These are phyloP conservation scores for Eretmocerus hayati DNA, from an alignment of 2,888 invertebrate species.

Conservation along the genomic window DNA sequence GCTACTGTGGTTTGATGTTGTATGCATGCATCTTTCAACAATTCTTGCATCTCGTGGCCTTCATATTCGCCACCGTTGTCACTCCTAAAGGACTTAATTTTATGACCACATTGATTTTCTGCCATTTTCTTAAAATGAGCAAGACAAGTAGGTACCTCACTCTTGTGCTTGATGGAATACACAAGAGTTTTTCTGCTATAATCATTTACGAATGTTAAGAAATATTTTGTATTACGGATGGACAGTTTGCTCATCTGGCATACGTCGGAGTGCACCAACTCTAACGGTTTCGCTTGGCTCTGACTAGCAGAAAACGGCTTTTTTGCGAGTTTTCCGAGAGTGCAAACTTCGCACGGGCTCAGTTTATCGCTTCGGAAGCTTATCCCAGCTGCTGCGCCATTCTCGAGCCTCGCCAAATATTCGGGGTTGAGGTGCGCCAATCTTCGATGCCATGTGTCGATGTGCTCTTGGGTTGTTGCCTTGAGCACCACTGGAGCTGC, in stretches of 20 bases:
- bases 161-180: not conserved
- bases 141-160: not conserved
- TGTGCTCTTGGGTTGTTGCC: not conserved
- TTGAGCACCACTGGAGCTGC: not conserved
- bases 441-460: not conserved
- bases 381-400: not conserved
- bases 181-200: not conserved
- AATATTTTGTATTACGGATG: not conserved
- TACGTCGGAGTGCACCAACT: not conserved
- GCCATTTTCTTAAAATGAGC: not conserved
- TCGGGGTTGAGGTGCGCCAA: not conserved
- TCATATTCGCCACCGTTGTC: constrained; percentile 10
- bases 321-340: not conserved
- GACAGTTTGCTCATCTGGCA: not conserved
- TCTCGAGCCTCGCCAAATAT: not conserved
- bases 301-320: not conserved
- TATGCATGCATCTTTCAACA: constrained; percentile 23
- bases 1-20: constrained; percentile 12
- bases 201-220: not conserved
- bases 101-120: not conserved
- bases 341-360: not conserved
- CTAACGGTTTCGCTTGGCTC: not conserved
- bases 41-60: not conserved
- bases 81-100: not conserved
- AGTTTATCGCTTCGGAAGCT: not conserved